Evolutionary conservation across 2,797 vertebrate species (phyloP), one percentile per base, ranked within the genome.

Genomic region (Brachyrhaphis roseni): DNA sequence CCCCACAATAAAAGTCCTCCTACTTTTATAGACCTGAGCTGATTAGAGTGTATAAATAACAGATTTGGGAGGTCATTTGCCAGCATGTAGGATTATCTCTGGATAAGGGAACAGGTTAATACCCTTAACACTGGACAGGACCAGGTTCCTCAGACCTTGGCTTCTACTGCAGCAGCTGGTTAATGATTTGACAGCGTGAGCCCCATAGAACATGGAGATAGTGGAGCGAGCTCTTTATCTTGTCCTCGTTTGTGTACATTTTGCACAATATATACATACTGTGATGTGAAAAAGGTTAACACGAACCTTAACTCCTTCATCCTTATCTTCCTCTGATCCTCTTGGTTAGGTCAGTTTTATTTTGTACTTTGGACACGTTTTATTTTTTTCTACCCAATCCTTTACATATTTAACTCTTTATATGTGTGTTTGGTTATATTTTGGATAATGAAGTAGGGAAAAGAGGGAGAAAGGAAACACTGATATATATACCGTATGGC

Each of bases 11-110:
- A 34, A 34, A 34, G 12, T 39, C 51, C 36, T 43, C 2, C 51
- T 66, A 80, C 80, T 47, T 72, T 28, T 75, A 62, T 45, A 70
- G 57, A 36, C 76, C 72, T 90, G 81, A 94, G 78, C 87, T 18
- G 86, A 90, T 94, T 93, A 93, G 64, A 59, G 39, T 8, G 85
- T 90, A 87, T 89, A 92, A 92, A 94, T 90, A 91, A 92, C 87
- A 78, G 31, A 1, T 31, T 49, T 36, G 47, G 18, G 39, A 76
- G 76, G 73, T 70, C 76, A 79, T 46, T 36, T 78, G 15, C 46
- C 10, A 73, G 74, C 4, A 41, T 43, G 36, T 41, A 28, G 73
- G 91, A 88, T 92, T 88, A 88, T 72, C 39, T 73, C 43, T 41
- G 81, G 80, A 86, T 75, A 80, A 78, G 55, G 74, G 73, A 41